Conservation (phyloP, 2,113 vertebrate species). For the Microcebus tavaratra region DNA sequence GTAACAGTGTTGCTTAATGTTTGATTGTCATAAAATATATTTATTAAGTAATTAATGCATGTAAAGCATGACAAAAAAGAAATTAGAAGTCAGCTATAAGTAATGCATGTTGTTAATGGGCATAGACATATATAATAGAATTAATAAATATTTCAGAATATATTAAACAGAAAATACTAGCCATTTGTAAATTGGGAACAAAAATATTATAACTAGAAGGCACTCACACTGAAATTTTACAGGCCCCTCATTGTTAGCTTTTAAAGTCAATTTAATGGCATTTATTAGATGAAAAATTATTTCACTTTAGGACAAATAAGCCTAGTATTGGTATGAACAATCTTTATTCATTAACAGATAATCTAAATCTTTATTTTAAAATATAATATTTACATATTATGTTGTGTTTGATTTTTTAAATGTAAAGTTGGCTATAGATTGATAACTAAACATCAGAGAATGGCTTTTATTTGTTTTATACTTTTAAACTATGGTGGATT, state of each 20-base stretch:
- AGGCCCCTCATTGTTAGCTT: neutral
- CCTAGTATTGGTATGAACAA: neutral
- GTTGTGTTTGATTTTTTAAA: neutral
- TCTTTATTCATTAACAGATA: neutral
- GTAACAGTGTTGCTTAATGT: neutral
- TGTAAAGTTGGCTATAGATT: neutral
- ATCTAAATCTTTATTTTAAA: neutral
- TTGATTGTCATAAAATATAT: slow-evolving; percentile 14
- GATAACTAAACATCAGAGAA: neutral
- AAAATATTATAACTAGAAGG: neutral
- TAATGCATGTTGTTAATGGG: neutral
- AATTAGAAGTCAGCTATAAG: neutral
- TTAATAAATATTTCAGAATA: neutral
- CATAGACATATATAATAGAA: neutral
- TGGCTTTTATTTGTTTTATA: neutral
- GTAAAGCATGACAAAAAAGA: neutral
- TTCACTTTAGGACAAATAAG: neutral
- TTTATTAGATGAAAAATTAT: neutral
- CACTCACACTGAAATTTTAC: neutral
- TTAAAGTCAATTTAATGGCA: neutral
- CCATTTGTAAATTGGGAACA: neutral
- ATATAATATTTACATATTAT: neutral
- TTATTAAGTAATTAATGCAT: neutral
- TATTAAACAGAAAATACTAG: neutral
- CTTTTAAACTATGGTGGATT: neutral